Conservation (phyloP, 2,797 vertebrate genomes). For the Periophthalmus magnuspinnatus region DNA sequence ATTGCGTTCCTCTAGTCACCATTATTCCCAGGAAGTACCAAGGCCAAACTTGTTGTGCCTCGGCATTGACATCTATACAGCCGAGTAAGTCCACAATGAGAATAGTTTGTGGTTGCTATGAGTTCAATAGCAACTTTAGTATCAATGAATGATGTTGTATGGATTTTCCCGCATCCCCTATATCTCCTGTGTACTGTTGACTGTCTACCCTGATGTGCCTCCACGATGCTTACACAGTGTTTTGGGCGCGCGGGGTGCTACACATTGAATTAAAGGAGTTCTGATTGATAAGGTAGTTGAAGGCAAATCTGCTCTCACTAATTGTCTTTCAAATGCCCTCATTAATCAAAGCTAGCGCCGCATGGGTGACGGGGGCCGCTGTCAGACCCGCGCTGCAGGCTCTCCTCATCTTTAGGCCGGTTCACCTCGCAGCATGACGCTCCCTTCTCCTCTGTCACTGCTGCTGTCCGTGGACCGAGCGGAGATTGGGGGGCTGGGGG, state of each 20-base stretch:
- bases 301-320: conserved; percentile 94
- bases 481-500: background rate
- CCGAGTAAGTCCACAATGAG: background rate
- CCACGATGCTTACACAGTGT: conserved; percentile 74
- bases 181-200: conserved; percentile 53
- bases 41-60: conserved; percentile 1
- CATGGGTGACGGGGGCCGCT: conserved; percentile 82
- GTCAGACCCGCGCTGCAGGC: conserved; percentile 82
- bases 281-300: conserved; percentile 95
- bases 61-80: conserved; percentile 1
- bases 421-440: conserved; percentile 88
- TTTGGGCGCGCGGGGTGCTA: conserved; percentile 73
- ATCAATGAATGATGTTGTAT: conserved; percentile 28
- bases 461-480: conserved; percentile 64
- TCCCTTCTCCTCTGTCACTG: conserved; percentile 77
- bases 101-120: conserved; percentile 12
- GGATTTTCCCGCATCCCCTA: conserved; percentile 40
- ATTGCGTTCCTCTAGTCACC: background rate
- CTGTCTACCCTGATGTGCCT: conserved; percentile 58
- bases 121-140: conserved; percentile 31
- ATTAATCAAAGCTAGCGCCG: conserved; percentile 90
- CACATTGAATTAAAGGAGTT: conserved; percentile 87
- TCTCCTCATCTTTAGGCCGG: conserved; percentile 69
- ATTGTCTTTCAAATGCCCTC: conserved; percentile 99
- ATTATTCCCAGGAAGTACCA: background rate